Evolutionary conservation across 2,888 invertebrate genomes (phyloP).

Genomic region (Habroteleia sp.): DNA sequence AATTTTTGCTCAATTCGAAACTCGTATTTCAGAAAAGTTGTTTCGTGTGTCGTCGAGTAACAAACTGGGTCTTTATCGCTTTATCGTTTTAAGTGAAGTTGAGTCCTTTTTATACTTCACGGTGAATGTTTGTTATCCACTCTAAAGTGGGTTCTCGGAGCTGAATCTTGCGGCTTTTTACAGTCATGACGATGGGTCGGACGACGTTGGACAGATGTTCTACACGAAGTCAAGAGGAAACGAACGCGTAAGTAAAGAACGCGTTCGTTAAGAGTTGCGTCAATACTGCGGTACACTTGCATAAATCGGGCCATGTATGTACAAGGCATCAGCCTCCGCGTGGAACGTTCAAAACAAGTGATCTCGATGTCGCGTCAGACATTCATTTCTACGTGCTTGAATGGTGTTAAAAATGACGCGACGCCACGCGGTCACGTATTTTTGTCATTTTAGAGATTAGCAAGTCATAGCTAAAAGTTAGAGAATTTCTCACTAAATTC

Average conservation of each 20-base stretch:
- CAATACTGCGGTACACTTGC: constrained; percentile 71
- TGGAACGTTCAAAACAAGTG: constrained; percentile 47
- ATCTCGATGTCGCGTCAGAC: constrained; percentile 57
- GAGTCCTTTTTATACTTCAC: constrained; percentile 38
- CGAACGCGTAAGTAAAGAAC: constrained; percentile 64
- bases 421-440: not conserved
- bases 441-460: too few species aligned
- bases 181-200: constrained; percentile 25
- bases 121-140: constrained; percentile 69
- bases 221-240: constrained; percentile 65
- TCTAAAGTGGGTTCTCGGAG: constrained; percentile 64
- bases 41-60: constrained; percentile 39
- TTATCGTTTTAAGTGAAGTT: constrained; percentile 42
- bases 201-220: constrained; percentile 57
- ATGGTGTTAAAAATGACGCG: constrained; percentile 25
- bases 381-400: constrained; percentile 42
- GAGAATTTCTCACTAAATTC: too few species aligned
- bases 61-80: constrained; percentile 40
- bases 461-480: too few species aligned
- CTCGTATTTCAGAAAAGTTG: constrained; percentile 1
- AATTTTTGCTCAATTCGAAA: not conserved
- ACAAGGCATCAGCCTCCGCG: constrained; percentile 49
- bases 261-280: constrained; percentile 69
- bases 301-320: constrained; percentile 66
- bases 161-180: constrained; percentile 52